phyloP scores from a whole-genome alignment of 2,113 vertebrate genomes.

The Protomyctophum bolini region DNA sequence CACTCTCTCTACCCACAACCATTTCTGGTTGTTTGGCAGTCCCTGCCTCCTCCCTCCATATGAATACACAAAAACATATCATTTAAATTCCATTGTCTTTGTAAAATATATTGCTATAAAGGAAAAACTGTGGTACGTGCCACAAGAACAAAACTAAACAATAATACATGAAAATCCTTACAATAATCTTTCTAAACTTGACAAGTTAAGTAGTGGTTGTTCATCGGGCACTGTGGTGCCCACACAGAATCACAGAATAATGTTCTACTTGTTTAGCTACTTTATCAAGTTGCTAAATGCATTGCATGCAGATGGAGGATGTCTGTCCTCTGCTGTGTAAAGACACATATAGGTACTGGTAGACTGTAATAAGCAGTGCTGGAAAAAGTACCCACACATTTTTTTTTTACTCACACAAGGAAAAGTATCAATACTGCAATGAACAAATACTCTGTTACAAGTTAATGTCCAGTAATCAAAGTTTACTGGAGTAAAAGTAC shows the following conservation, averaged over 20 bases:
- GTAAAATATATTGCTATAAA: constrained; percentile 43
- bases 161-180: not conserved
- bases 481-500: no score
- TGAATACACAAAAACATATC: constrained; percentile 51
- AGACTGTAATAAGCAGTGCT: constrained; percentile 17
- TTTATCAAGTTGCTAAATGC: constrained; percentile 19
- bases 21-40: constrained; percentile 60
- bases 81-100: constrained; percentile 69
- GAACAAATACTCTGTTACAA: no score
- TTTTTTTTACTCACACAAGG: no score
- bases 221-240: not conserved
- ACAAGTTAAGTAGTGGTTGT: not conserved
- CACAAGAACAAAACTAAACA: constrained; percentile 6
- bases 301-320: constrained; percentile 13
- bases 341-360: not conserved
- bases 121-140: constrained; percentile 8
- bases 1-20: constrained; percentile 49
- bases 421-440: not conserved
- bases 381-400: no score
- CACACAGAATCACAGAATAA: not conserved
- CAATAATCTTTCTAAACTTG: not conserved
- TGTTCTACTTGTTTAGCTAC: constrained; percentile 1
- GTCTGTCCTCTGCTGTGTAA: constrained; percentile 26
- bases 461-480: no score
- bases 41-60: constrained; percentile 9